Evolutionary conservation across 1,140 invertebrate genomes (phyloP).

Genomic region (Drosophila rhopaloa): DNA sequence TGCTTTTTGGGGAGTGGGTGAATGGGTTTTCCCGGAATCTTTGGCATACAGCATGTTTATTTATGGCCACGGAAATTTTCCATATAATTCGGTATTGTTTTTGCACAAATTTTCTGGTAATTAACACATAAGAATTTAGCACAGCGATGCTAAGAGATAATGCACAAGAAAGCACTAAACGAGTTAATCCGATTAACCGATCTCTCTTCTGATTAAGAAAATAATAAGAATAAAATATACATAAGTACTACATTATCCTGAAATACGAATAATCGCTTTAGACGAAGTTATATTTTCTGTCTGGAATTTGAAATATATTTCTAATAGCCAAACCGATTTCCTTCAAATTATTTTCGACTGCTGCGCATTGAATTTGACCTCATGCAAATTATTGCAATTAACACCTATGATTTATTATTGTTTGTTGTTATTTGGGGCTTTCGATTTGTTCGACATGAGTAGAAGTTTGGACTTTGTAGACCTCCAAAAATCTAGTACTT

Average conservation of each 20-base stretch:
- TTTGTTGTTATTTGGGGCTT: constrained; percentile 21
- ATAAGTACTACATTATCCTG: not conserved
- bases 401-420: constrained; percentile 42
- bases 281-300: not conserved
- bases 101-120: constrained; percentile 33
- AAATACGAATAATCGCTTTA: not conserved
- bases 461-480: constrained; percentile 29
- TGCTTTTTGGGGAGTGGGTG: constrained; percentile 20
- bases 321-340: not conserved
- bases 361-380: constrained; percentile 2
- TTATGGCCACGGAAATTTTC: constrained; percentile 47
- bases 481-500: constrained; percentile 18
- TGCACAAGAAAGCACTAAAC: constrained; percentile 20
- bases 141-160: constrained; percentile 37
- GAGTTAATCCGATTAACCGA: not conserved
- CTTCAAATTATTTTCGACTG: constrained; percentile 10
- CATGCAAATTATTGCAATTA: constrained; percentile 53
- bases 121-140: constrained; percentile 50
- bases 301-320: constrained; percentile 25
- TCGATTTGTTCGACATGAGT: constrained; percentile 1
- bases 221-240: no score
- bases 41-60: constrained; percentile 14
- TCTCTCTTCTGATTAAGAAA: not conserved
- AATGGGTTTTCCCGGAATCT: constrained; percentile 46
- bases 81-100: constrained; percentile 54